Conservation (phyloP, 2,797 vertebrate species). For the Notolepis coatsorum region DNA sequence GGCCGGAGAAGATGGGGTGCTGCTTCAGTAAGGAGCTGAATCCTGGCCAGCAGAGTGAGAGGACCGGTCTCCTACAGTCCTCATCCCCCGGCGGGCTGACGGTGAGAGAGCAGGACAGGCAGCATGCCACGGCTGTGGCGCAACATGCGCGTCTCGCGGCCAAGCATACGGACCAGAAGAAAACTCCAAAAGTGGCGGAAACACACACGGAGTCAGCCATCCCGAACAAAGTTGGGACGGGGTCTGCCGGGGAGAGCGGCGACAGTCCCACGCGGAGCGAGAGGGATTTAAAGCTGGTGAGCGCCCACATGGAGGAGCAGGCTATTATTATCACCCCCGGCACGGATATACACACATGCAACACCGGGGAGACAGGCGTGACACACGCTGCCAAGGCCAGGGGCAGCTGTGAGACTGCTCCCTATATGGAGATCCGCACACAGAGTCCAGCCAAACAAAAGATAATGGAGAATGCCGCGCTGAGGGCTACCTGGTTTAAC, state of each 20-base stretch:
- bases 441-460: constrained; percentile 46
- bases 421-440: constrained; percentile 48
- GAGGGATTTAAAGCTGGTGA: constrained; percentile 7
- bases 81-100: constrained; percentile 36
- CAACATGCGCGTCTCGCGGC: constrained; percentile 55
- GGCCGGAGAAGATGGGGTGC: constrained; percentile 77
- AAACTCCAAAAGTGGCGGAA: constrained; percentile 24
- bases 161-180: constrained; percentile 32
- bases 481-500: constrained; percentile 58
- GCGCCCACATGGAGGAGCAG: constrained; percentile 19
- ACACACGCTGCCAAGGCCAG: background rate
- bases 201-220: constrained; percentile 7
- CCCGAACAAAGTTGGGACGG: constrained; percentile 12
- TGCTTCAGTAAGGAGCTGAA: constrained; percentile 81
- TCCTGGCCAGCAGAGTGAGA: constrained; percentile 67
- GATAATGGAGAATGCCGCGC: constrained; percentile 56
- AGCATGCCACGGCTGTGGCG: constrained; percentile 49
- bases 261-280: constrained; percentile 19
- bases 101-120: constrained; percentile 54
- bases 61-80: constrained; percentile 70
- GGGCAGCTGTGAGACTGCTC: constrained; percentile 40
- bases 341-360: constrained; percentile 27
- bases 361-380: constrained; percentile 7
- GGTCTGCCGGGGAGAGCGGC: constrained; percentile 1
- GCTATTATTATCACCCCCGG: constrained; percentile 52